Evolutionary conservation across 2,888 invertebrate genomes (phyloP), one percentile per base, ranked within the genome.

Genomic region (Euphydryas editha): DNA sequence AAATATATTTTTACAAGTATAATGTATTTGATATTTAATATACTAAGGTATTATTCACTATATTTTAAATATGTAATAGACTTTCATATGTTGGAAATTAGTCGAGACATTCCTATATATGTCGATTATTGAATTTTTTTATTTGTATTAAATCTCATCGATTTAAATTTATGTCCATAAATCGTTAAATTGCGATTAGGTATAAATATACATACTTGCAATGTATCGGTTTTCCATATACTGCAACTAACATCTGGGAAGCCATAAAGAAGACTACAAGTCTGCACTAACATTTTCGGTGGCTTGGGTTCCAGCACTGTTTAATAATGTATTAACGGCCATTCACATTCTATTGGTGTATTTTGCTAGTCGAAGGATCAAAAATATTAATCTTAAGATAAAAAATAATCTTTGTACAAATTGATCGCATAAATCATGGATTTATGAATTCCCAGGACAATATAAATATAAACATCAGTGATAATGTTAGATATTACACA

Each of bases 271-370:
- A 30, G 15, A 24, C 20, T 42, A 59, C 17, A 62, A 64, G 66
- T 55, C 46, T 64, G 75, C 76, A 76, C 77, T 77, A 77, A 77
- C 75, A 69, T 44, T 55, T 24, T 36, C 59, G 76, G 76, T 76
- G 74, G 77, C 77, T 77, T 77, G 72, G 71, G 72, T 61, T 70
- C 67, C 62, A 66, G 73, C 74, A 76, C 73, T 69, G 65, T 73
- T 68, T 63, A 65, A 56, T 44, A n/a, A 58, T 62, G 20, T 18
- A 39, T 17, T 39, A 39, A 57, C 62, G 56, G 17, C 17, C 24
- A 59, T 17, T 55, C 67, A 67, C 63, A 58, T 61, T 63, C 42
- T 64, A 67, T 69, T 62, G 65, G 70, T 74, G 73, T 70, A 67
- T 67, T 17, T 30, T 68, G 65, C 72, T 72, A 72, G 73, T 72